Evolutionary conservation across 2,113 vertebrate species (phyloP).

Genomic region (Limanda limanda): DNA sequence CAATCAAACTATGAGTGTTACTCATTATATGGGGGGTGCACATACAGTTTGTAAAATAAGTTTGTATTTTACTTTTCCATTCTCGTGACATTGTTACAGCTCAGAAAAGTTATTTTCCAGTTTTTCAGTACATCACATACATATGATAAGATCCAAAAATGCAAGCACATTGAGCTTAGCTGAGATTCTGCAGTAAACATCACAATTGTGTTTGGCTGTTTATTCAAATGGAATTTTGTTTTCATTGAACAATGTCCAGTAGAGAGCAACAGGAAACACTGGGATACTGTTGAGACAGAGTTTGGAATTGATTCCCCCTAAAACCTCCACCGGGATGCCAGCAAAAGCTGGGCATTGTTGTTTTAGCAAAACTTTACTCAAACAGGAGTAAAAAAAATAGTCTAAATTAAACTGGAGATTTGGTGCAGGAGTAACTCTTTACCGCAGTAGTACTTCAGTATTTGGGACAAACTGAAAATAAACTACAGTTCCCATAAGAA

Average conservation of each 20-base stretch:
- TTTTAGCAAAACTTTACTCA: too few species aligned
- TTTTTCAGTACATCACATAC: neutral
- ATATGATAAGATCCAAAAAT: neutral
- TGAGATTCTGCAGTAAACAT: neutral
- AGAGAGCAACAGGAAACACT: neutral
- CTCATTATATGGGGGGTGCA: neutral
- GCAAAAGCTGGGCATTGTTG: too few species aligned
- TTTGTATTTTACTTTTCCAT: neutral
- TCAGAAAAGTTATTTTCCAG: neutral
- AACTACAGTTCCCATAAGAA: too few species aligned
- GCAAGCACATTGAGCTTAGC: neutral
- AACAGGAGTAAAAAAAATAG: too few species aligned
- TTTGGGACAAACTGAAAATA: too few species aligned
- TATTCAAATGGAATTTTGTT: neutral
- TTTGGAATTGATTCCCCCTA: neutral
- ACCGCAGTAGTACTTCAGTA: too few species aligned
- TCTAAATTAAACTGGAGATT: neutral
- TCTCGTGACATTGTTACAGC: too few species aligned
- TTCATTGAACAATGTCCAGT: neutral
- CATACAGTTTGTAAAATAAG: slow-evolving; percentile 3
- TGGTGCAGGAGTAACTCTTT: neutral
- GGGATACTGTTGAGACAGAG: neutral
- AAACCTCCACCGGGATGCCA: too few species aligned
- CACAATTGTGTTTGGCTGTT: neutral
- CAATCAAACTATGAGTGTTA: slow-evolving; percentile 30